phyloP scores from a whole-genome alignment of 2,888 invertebrate genomes.

The Nephrocerus scutellatus region DNA sequence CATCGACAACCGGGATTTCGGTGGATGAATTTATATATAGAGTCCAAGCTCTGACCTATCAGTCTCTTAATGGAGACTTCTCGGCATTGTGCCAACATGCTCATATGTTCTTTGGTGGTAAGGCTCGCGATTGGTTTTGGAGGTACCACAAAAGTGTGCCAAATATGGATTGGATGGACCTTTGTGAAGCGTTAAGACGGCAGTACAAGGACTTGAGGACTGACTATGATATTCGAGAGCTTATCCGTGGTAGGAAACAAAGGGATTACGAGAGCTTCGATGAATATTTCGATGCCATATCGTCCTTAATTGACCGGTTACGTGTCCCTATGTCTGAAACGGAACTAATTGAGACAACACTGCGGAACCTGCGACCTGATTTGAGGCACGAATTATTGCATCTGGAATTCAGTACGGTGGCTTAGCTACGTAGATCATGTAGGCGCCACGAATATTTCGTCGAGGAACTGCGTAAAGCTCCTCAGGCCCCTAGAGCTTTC shows the following conservation, averaged over 20 bases:
- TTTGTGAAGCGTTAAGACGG: too few species aligned
- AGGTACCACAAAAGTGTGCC: too few species aligned
- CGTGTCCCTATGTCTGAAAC: neutral
- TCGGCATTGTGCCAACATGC: too few species aligned
- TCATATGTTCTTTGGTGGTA: too few species aligned
- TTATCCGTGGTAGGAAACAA: constrained; percentile 9
- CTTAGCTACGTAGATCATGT: constrained; percentile 2
- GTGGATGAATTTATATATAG: too few species aligned
- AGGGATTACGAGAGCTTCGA: constrained; percentile 2
- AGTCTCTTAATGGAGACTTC: too few species aligned
- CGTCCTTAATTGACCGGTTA: constrained; percentile 1
- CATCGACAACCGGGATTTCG: too few species aligned
- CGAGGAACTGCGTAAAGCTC: neutral
- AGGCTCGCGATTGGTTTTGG: too few species aligned
- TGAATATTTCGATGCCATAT: constrained; percentile 2
- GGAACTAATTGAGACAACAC: constrained; percentile 1
- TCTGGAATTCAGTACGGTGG: neutral
- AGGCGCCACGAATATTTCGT: constrained; percentile 1
- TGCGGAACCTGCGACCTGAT: constrained; percentile 2
- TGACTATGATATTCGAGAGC: too few species aligned
- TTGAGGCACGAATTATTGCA: constrained; percentile 4
- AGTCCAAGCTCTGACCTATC: too few species aligned
- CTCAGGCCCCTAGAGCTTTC: neutral
- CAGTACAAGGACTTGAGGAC: too few species aligned
- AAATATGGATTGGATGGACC: too few species aligned